Evolutionary conservation across 2,113 vertebrate genomes (phyloP).

Genomic region (Tamias sibiricus): DNA sequence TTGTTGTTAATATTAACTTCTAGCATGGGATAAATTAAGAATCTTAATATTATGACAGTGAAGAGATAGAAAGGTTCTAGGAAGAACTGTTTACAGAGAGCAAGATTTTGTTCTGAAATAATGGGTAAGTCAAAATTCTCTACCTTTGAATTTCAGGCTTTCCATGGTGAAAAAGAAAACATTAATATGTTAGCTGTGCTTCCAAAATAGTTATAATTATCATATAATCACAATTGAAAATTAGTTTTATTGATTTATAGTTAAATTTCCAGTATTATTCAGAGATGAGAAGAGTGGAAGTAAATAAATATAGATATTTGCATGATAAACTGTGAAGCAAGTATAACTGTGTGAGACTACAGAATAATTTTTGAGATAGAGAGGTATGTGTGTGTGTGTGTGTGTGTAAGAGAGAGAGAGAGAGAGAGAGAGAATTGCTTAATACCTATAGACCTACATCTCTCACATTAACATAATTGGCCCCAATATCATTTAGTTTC

Average conservation of each 20-base stretch:
- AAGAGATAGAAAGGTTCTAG: neutral
- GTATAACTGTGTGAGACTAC: neutral
- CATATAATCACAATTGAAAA: neutral
- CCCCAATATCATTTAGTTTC: neutral
- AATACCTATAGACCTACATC: neutral
- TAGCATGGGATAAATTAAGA: neutral
- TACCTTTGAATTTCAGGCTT: neutral
- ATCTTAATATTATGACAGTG: slow-evolving; percentile 6
- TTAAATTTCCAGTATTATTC: neutral
- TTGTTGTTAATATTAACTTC: neutral
- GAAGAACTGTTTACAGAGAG: neutral
- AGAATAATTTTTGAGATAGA: neutral
- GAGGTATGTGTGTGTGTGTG: neutral
- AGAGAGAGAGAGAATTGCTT: neutral
- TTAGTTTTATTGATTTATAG: neutral
- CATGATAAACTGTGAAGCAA: neutral
- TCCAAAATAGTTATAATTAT: neutral
- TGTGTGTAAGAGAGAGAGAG: neutral
- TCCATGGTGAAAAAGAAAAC: neutral
- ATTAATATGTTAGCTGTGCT: neutral
- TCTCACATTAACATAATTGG: neutral
- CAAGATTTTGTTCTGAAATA: neutral
- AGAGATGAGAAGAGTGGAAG: neutral
- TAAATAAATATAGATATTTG: neutral
- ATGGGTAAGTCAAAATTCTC: neutral